phyloP scores from a whole-genome alignment of 2,888 invertebrate species.

The Latrodectus hesperus region DNA sequence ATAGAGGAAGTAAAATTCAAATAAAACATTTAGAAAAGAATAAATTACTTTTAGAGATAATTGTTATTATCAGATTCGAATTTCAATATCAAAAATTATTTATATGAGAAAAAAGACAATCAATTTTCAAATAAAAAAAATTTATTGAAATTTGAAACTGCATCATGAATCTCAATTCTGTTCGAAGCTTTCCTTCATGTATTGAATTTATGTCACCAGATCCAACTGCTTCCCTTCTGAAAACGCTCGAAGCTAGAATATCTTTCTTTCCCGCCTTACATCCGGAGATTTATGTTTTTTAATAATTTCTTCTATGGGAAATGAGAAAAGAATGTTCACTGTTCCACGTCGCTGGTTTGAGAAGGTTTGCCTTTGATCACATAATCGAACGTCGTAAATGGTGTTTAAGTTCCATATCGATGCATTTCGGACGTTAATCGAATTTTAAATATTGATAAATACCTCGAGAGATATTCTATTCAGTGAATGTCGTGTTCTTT shows the following conservation, averaged over 20 bases:
- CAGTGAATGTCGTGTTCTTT: too few relatives aligned
- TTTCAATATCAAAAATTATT: too few relatives aligned
- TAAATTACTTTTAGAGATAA: too few relatives aligned
- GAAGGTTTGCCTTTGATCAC: not conserved
- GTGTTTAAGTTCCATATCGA: slow-evolving; percentile 2
- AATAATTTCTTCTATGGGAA: not conserved
- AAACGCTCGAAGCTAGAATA: not conserved
- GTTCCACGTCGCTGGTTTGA: not conserved
- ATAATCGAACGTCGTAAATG: not conserved
- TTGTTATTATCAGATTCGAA: too few relatives aligned
- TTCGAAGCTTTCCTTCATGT: not conserved
- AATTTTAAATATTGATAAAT: slow-evolving; percentile 3
- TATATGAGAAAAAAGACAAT: too few relatives aligned
- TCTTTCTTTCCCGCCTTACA: slow-evolving; percentile 2
- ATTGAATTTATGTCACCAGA: not conserved
- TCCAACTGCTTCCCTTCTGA: not conserved
- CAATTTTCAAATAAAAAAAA: too few relatives aligned
- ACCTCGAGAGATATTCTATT: not conserved
- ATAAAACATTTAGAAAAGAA: too few relatives aligned
- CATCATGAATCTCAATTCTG: not conserved
- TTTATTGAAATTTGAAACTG: too few relatives aligned
- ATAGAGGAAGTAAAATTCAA: too few relatives aligned
- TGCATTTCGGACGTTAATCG: slow-evolving; percentile 5
- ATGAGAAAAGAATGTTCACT: not conserved
- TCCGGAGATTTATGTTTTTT: not conserved